Conservation (phyloP, 2,888 invertebrate genomes). For the Yponomeuta malinellus region DNA sequence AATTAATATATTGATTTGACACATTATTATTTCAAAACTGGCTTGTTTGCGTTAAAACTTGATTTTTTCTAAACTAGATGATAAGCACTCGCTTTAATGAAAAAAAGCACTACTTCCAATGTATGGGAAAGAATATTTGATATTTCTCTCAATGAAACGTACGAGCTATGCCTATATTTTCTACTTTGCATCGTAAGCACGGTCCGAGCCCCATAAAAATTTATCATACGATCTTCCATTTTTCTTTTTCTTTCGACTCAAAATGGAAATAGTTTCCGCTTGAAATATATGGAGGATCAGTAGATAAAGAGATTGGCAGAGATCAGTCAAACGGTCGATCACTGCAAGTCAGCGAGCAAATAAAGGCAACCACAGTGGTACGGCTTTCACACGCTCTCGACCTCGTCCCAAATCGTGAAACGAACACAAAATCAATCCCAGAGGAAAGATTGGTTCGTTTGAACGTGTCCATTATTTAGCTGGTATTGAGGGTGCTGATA, state of each 20-base stretch:
- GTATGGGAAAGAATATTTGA: background rate
- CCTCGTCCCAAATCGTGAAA: conserved; percentile 48
- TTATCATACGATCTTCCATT: conserved; percentile 71
- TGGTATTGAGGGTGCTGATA: conserved; percentile 37
- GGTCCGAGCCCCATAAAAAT: conserved; percentile 64
- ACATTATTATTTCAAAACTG: too few species aligned
- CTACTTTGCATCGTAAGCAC: conserved; percentile 65
- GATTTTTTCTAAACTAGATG: too few species aligned
- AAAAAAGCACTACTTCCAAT: too few species aligned
- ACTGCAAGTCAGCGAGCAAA: conserved; percentile 18
- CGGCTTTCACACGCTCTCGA: conserved; percentile 41
- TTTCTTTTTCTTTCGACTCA: conserved; percentile 51
- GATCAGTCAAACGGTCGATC: conserved; percentile 29
- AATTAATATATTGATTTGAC: too few species aligned
- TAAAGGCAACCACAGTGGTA: conserved; percentile 16
- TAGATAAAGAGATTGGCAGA: conserved; percentile 36
- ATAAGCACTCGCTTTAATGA: too few species aligned
- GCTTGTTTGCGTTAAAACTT: too few species aligned
- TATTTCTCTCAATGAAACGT: background rate
- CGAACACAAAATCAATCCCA: conserved; percentile 59
- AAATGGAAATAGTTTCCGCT: conserved; percentile 30
- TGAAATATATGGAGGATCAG: conserved; percentile 54
- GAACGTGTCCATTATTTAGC: conserved; percentile 65
- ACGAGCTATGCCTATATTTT: conserved; percentile 35
- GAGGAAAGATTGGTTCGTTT: conserved; percentile 49